A percentile compares a stretch with the other conserved stretches of the same genome.
Conservation (phyloP, 2,113 vertebrate genomes). For the Rhombomys opimus region DNA sequence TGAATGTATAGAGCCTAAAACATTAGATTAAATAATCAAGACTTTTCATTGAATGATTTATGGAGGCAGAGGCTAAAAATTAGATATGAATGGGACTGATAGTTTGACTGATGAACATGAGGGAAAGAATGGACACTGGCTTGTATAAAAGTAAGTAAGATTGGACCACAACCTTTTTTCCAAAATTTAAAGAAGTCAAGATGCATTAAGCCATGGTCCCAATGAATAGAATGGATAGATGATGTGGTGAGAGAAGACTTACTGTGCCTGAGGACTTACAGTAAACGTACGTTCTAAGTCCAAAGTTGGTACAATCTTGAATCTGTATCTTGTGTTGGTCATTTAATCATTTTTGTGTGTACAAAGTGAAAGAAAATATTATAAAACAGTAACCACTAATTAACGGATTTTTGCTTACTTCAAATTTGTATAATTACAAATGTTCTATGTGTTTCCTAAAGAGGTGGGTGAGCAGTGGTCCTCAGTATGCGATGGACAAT, state of each 20-base stretch:
- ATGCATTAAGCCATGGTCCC: neutral
- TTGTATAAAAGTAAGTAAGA: neutral
- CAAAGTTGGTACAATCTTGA: neutral
- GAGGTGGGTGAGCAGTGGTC: neutral
- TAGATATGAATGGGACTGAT: neutral
- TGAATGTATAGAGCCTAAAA: fast-evolving
- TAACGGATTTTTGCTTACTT: neutral
- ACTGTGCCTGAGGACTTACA: neutral
- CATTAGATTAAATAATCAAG: neutral
- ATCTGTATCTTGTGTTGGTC: neutral
- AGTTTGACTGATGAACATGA: neutral
- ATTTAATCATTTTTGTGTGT: neutral
- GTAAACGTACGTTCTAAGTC: neutral
- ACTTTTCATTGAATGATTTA: neutral
- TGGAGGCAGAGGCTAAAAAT: neutral
- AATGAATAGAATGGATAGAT: neutral
- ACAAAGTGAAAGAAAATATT: neutral
- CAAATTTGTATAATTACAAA: neutral
- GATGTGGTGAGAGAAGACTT: neutral
- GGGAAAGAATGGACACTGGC: fast-evolving
- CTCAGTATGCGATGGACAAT: neutral
- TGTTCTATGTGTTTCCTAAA: neutral
- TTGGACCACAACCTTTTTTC: fast-evolving
- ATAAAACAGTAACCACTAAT: neutral
- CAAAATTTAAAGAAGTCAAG: neutral